Evolutionary conservation across 2,888 invertebrate species (phyloP), one percentile per base, ranked within the genome.

Genomic region (Pollenia angustigena): DNA sequence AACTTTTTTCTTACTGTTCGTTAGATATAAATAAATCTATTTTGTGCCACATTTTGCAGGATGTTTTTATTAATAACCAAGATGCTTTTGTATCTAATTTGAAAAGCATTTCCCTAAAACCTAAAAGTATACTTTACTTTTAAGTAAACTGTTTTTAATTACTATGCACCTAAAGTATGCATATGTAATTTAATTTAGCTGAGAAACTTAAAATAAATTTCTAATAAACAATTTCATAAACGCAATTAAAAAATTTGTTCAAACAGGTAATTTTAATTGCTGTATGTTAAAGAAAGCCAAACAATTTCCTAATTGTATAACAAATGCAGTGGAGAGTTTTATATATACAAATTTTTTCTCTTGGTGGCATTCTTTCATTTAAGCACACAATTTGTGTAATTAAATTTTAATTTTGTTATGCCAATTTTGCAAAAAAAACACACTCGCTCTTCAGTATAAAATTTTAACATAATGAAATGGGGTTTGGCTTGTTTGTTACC

Each of bases 401-500:
- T 74, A 23, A 52, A 71, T 42, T 10, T 6, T 14, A 62, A 0
- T 58, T 46, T 16, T 58, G 50, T 62, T 42, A 32, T 32, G 50
- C 10, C 32, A 60, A 60, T 71, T 66, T 72, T 74, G 72, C 66
- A 66, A 8, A 54, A 12, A 79, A 10, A 18, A 18, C 62, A 32
- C 10, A 42, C 14, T n/a, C n/a, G 12, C 23, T 44, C 23, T 12
- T 54, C 4, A 71, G 23, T 23, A 12, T 14, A 62, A 48, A 69
- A 32, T 14, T 60, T 46, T 23, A 71, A 60, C 54, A 72, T 71
- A 71, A 72, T 68, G 60, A 78, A 69, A 71, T 74, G 58, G 46
- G 62, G 56, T 56, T 72, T 60, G 7, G 12, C 1, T 14, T 64
- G 52, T 56, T 68, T 82, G 23, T 82, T 82, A 93, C 93, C 93